Percentiles rank a stretch among this genome's conserved stretches.
These are phyloP conservation scores for Callyntrura guangdongensis DNA, from an alignment of 2,888 invertebrate species.

Conservation along the genomic window DNA sequence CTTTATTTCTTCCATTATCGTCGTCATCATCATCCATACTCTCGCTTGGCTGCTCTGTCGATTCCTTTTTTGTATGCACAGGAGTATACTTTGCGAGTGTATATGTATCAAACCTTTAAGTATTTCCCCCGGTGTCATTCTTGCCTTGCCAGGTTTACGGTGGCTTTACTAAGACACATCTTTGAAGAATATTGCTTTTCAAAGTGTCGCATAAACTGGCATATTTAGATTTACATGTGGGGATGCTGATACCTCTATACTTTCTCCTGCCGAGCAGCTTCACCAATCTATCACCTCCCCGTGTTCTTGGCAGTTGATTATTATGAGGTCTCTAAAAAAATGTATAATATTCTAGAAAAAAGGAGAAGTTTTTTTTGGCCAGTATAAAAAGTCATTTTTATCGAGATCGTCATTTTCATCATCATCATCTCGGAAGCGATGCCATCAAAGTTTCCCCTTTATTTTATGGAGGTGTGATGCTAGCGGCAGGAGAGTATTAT, in stretches of 20 bases:
- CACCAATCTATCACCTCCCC: not conserved
- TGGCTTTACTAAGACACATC: not conserved
- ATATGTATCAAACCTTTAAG: too few species aligned
- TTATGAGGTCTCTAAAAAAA: too few species aligned
- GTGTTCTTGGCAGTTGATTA: too few species aligned
- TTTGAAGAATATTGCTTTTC: conserved; percentile 13
- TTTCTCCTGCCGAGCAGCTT: not conserved
- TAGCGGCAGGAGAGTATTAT: not conserved
- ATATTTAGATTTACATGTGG: too few species aligned
- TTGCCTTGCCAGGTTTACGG: conserved; percentile 8
- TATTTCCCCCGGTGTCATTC: not conserved
- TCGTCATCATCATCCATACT: conserved; percentile 37
- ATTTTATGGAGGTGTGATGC: not conserved
- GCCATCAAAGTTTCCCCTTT: not conserved
- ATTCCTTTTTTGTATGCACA: too few species aligned
- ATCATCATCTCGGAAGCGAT: not conserved
- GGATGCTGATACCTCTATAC: not conserved
- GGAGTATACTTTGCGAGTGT: too few species aligned
- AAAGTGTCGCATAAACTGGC: conserved; percentile 26
- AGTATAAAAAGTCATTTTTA: too few species aligned
- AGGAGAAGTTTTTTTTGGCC: too few species aligned
- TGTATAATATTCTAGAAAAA: too few species aligned
- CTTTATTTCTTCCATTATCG: not conserved
- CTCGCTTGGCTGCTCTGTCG: too few species aligned
- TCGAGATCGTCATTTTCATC: not conserved